Conservation (phyloP, 2,888 invertebrate species). For the Pollenia griseotomentosa region DNA sequence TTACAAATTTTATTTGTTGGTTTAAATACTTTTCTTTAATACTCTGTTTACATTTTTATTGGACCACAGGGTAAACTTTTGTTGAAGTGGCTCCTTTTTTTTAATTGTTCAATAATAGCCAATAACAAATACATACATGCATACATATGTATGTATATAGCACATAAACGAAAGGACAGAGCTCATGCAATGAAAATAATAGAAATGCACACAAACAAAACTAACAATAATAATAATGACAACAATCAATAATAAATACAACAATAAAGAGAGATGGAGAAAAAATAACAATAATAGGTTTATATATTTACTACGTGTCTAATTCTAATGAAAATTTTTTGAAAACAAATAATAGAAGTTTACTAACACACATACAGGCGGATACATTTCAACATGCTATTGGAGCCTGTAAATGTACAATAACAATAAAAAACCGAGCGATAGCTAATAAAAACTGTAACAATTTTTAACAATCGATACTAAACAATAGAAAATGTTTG, state of each 20-base stretch:
- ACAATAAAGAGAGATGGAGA: not conserved
- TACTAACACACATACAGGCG: not conserved
- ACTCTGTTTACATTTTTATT: not conserved
- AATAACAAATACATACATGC: not conserved
- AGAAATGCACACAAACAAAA: not conserved
- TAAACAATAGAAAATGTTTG: slow-evolving; percentile 18
- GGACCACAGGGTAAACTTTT: not conserved
- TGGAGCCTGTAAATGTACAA: slow-evolving; percentile 19
- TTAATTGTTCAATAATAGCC: slow-evolving; percentile 4
- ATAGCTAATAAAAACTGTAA: not conserved
- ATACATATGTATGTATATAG: too few relatives aligned
- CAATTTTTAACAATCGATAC: slow-evolving; percentile 6
- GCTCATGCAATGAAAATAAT: not conserved
- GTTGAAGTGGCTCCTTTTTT: not conserved
- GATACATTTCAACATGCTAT: not conserved
- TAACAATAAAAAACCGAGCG: not conserved
- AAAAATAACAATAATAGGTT: slow-evolving; percentile 25
- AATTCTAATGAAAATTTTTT: slow-evolving; percentile 47
- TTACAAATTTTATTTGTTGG: not conserved
- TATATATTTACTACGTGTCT: slow-evolving; percentile 43
- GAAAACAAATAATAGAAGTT: slow-evolving; percentile 23
- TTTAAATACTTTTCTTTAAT: not conserved
- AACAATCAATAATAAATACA: slow-evolving; percentile 21
- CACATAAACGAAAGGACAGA: not conserved
- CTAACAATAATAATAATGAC: slow-evolving; percentile 26